Evolutionary conservation across 2,113 vertebrate genomes (phyloP).

Genomic region (Ceratotherium simum): DNA sequence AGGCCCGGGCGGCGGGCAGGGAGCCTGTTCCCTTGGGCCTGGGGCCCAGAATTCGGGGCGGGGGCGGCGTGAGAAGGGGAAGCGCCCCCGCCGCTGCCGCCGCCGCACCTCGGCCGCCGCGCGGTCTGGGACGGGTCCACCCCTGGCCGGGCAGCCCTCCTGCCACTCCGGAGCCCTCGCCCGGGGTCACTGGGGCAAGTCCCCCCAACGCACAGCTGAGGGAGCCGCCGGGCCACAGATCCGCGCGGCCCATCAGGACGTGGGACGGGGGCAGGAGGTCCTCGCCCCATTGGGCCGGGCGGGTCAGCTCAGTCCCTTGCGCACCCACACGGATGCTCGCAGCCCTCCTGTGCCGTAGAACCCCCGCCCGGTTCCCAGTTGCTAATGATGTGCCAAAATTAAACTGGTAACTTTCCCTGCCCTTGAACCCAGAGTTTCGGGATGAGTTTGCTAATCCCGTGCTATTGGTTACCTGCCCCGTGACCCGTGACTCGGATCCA

Average conservation of each 20-base stretch:
- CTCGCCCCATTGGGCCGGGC: not conserved
- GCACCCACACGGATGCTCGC: not conserved
- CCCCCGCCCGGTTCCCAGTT: not conserved
- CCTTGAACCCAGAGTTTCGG: slow-evolving; percentile 63
- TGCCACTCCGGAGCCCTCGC: not conserved
- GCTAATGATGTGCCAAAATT: not conserved
- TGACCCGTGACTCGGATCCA: slow-evolving; percentile 54
- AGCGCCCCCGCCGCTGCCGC: not conserved
- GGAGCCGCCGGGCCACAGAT: not conserved
- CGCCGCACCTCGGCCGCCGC: not conserved
- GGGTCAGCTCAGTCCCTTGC: not conserved
- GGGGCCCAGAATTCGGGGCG: not conserved
- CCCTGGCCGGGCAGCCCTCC: not conserved
- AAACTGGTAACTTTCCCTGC: slow-evolving; percentile 62
- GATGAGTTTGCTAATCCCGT: slow-evolving; percentile 44
- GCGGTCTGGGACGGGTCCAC: not conserved
- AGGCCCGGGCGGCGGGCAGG: not conserved
- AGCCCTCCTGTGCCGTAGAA: not conserved
- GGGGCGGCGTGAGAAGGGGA: too few species aligned
- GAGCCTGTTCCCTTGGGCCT: not conserved
- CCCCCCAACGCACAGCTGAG: not conserved
- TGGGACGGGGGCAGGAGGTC: not conserved
- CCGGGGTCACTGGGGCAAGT: not conserved
- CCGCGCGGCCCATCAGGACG: fast-evolving
- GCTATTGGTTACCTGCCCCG: slow-evolving; percentile 69